Evolutionary conservation across 2,113 vertebrate genomes (phyloP).

Genomic region (Psilopogon haemacephalus): DNA sequence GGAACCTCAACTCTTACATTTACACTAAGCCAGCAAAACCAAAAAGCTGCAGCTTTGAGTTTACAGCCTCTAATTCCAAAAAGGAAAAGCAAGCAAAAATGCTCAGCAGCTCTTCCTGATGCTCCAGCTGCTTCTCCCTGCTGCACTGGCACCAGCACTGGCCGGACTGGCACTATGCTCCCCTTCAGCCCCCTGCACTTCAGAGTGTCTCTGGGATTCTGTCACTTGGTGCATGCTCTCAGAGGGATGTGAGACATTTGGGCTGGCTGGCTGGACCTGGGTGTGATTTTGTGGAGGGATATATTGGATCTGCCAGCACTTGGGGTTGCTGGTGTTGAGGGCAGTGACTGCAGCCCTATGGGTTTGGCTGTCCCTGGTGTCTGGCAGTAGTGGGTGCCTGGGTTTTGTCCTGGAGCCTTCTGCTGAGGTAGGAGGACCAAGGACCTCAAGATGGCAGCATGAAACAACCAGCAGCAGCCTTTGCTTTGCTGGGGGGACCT

Average conservation of each 20-base stretch:
- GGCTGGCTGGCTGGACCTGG: fast-evolving
- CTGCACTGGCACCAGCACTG: too few relatives aligned
- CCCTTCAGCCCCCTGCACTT: neutral
- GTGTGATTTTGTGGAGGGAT: fast-evolving
- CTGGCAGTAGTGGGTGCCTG: fast-evolving
- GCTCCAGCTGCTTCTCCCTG: neutral
- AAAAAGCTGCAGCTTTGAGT: neutral
- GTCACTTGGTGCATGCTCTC: fast-evolving
- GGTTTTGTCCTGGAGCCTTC: neutral
- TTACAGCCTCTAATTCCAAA: neutral
- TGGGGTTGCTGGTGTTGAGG: fast-evolving
- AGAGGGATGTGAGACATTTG: fast-evolving
- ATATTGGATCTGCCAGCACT: fast-evolving
- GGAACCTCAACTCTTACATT: neutral
- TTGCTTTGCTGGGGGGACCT: fast-evolving
- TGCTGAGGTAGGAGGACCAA: fast-evolving
- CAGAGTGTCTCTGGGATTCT: fast-evolving
- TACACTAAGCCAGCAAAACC: neutral
- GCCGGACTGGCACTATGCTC: neutral
- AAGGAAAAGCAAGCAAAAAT: neutral
- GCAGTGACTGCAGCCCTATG: neutral
- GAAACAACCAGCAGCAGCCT: neutral
- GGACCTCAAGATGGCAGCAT: slow-evolving; percentile 58
- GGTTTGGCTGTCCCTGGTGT: fast-evolving
- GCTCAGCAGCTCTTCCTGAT: neutral